Evolutionary conservation across 1,140 invertebrate species (phyloP), one percentile per base, ranked within the genome.

Genomic region (Zaprionus taronus): DNA sequence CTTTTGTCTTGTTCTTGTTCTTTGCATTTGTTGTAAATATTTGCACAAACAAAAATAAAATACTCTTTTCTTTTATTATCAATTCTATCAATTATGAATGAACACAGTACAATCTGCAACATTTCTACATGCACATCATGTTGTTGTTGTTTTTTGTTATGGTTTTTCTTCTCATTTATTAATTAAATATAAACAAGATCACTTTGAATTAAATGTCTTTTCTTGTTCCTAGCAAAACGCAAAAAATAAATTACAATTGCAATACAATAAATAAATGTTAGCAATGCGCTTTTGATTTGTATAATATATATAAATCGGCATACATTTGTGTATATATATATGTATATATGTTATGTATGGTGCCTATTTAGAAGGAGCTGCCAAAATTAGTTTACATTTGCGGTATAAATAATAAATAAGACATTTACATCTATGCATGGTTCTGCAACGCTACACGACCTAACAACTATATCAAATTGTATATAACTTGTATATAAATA

Each of bases 391-490:
- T 74, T 79, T 77, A 76, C 65, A 74, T 76, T 72, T 71, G 51
- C 71, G 71, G 67, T 82, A 77, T 83, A 87, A 86, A 86, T 89
- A 89, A 89, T 90, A 89, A 89, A 89, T 90, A 85, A 89, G 85
- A 89, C 76, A 81, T 81, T 90, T 89, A 90, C 61, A 90, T 85
- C 85, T 90, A 90, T 80, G 47, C 82, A 90, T 78, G 47, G 17
- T 24, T 51, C 64, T 90, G 81, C 85, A 85, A 90, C 81, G 81
- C 85, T 87, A 89, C 68, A 85, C 77, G 82, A 82, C 85, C 77
- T 85, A 90, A 84, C 67, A 85, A 90, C 81, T 90, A 90, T 87
- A 87, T 87, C 77, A 79, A 84, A 86, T 79, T 87, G 80, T 87
- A 90, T 79, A 81, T 81, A 79, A 78, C 71, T 80, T 79, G 78